Percentiles rank a stretch among this genome's conserved stretches.
phyloP scores from a whole-genome alignment of 2,888 invertebrate species.

The Baronia brevicornis region DNA sequence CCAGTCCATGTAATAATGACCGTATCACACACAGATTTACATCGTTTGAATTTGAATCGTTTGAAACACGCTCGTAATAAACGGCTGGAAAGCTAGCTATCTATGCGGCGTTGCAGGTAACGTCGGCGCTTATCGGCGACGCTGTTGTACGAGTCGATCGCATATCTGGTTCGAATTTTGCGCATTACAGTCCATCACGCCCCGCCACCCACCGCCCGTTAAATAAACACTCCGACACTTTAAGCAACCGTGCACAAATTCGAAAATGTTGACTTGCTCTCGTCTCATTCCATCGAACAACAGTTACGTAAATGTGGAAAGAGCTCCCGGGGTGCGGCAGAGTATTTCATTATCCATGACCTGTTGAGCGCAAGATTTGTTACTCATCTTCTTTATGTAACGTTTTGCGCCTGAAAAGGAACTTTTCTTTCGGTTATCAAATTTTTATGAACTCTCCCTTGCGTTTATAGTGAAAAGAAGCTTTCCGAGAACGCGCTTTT shows the following conservation, averaged over 20 bases:
- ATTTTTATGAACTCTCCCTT: conserved; percentile 23
- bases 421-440: conserved; percentile 31
- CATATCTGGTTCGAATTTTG: conserved; percentile 69
- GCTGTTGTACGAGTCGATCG: conserved; percentile 42
- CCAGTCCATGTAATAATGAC: no score
- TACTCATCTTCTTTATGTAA: conserved; percentile 51
- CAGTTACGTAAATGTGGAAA: conserved; percentile 63
- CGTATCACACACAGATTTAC: conserved; percentile 34
- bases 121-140: conserved; percentile 41
- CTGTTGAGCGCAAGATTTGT: conserved; percentile 67
- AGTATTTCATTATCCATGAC: conserved; percentile 69
- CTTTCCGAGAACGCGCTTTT: no score
- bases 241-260: conserved; percentile 53
- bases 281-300: conserved; percentile 57
- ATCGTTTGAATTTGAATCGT: conserved; percentile 39
- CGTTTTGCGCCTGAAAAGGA: conserved; percentile 29
- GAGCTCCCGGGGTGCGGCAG: conserved; percentile 50
- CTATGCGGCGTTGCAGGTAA: conserved; percentile 34
- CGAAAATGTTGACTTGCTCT: conserved; percentile 46
- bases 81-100: conserved; percentile 41
- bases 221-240: conserved; percentile 54
- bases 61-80: conserved; percentile 30
- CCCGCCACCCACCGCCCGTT: conserved; percentile 32
- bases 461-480: conserved; percentile 2
- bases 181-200: conserved; percentile 52